Evolutionary conservation across 2,113 vertebrate species (phyloP), one percentile per base, ranked within the genome.

Genomic region (Eidolon helvum): DNA sequence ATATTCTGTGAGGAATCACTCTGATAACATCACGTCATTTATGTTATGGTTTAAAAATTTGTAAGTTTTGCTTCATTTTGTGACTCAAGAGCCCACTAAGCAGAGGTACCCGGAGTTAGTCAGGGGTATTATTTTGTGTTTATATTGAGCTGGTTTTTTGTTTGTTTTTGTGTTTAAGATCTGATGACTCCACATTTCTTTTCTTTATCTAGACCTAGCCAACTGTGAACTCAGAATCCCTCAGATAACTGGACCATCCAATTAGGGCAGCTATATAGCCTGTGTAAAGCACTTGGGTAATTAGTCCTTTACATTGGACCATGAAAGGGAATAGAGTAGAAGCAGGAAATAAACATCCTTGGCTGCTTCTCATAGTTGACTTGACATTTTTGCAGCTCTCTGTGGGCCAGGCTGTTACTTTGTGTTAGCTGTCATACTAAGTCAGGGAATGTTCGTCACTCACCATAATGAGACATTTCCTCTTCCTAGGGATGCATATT

Each of bases 181-280:
- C 19, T 38, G n/a, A 69, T 79, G 35, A 53, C 35, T 63, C 71
- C 12, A 40, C 2, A 22, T 7, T 86, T 93, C 57, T 40, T 95
- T 86, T 50, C 24, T 78, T 94, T 92, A 68, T 93, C n/a, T 77
- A 90, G 95, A 88, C 72, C 14, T 74, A 92, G 21, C n/a, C 35
- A 90, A 33, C 10, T 85, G 24, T 66, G 38, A 61, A 78, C 48
- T 94, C 69, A 83, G 55, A 91, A 95, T 89, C 43, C 59, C 57
- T 93, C 48, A 65, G 80, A 77, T 40, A 95, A 55, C 43, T 57
- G 40, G 55, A 77, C 28, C 35, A 78, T 91, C 28, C 80, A 79
- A 4, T 24, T 79, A 82, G 30, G 15, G 7, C 48, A 35, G 63
- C 66, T 80, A 50, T 5, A 10, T 30, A 43, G 43, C 57, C 66